phyloP scores from a whole-genome alignment of 2,888 invertebrate genomes.

The Pristionchus fissidentatus region DNA sequence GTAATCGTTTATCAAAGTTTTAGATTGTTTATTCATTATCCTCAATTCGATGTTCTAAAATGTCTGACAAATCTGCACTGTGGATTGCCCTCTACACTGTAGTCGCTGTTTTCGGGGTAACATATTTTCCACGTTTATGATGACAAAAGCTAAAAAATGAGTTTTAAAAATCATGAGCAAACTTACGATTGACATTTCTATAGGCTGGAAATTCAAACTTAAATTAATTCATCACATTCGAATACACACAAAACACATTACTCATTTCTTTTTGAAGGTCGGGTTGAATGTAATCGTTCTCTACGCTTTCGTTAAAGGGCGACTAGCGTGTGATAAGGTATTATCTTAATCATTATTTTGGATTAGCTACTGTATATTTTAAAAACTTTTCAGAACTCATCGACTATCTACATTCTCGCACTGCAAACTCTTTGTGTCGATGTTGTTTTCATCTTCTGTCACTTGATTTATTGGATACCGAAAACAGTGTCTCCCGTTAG shows the following conservation, averaged over 20 bases:
- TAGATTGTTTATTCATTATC: too few species aligned
- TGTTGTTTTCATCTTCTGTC: not conserved
- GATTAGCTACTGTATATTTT: not conserved
- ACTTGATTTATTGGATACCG: slow-evolving; percentile 9
- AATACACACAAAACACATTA: too few species aligned
- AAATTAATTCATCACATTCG: too few species aligned
- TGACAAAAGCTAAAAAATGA: too few species aligned
- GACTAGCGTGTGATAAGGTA: not conserved
- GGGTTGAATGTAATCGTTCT: not conserved
- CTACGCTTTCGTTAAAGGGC: not conserved
- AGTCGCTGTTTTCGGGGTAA: not conserved
- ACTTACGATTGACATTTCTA: too few species aligned
- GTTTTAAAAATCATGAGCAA: too few species aligned
- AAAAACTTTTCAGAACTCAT: not conserved
- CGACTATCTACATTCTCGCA: slow-evolving; percentile 23
- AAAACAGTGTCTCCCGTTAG: not conserved
- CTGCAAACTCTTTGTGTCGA: slow-evolving; percentile 5
- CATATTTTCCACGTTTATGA: not conserved
- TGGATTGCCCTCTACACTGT: not conserved
- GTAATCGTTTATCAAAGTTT: too few species aligned
- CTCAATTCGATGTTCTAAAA: too few species aligned
- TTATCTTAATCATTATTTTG: not conserved
- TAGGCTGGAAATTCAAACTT: too few species aligned
- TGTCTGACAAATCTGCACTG: not conserved
- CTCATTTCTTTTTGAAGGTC: not conserved